Percentiles rank a stretch among this genome's conserved stretches.
Evolutionary conservation across 2,888 invertebrate species (phyloP).

Genomic region (Anaspis maculata): DNA sequence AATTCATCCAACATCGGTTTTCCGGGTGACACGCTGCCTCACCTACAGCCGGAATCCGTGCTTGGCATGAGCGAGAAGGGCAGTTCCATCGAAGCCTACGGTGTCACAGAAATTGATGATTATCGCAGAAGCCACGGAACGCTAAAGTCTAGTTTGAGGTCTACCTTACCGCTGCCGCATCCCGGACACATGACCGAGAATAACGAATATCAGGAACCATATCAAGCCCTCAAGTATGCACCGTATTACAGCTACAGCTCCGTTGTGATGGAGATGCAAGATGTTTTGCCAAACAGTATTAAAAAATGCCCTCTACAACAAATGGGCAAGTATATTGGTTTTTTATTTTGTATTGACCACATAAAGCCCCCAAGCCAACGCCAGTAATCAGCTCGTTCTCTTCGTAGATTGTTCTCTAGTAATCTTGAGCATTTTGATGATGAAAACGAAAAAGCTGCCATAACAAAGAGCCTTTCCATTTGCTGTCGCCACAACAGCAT

Average conservation of each 20-base stretch:
- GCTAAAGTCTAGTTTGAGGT: conserved; percentile 42
- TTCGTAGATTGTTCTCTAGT: too few relatives aligned
- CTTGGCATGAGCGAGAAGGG: conserved; percentile 42
- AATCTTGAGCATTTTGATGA: too few relatives aligned
- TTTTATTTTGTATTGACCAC: too few relatives aligned
- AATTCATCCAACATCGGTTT: conserved; percentile 52
- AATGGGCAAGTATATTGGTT: conserved; percentile 30
- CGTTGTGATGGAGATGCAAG: conserved; percentile 67
- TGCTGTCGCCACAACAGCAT: too few relatives aligned
- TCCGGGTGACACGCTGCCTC: conserved; percentile 37
- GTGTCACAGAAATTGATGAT: conserved; percentile 53
- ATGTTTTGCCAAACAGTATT: conserved; percentile 49
- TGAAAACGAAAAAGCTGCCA: too few relatives aligned
- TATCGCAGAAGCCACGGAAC: conserved; percentile 49
- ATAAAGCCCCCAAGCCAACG: too few relatives aligned
- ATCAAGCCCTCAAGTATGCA: conserved; percentile 65
- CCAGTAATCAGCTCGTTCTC: too few relatives aligned
- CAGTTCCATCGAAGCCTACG: conserved; percentile 48
- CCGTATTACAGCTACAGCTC: conserved; percentile 71
- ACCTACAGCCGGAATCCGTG: conserved; percentile 46
- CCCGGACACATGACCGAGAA: conserved; percentile 48
- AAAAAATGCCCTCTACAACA: conserved; percentile 32
- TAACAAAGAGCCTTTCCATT: too few relatives aligned
- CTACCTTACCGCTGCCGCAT: conserved; percentile 48
- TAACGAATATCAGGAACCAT: conserved; percentile 73